A percentile compares a stretch with the other conserved stretches of the same genome.
Conservation (phyloP, 2,888 invertebrate species). For the Eristalinus sepulchralis region DNA sequence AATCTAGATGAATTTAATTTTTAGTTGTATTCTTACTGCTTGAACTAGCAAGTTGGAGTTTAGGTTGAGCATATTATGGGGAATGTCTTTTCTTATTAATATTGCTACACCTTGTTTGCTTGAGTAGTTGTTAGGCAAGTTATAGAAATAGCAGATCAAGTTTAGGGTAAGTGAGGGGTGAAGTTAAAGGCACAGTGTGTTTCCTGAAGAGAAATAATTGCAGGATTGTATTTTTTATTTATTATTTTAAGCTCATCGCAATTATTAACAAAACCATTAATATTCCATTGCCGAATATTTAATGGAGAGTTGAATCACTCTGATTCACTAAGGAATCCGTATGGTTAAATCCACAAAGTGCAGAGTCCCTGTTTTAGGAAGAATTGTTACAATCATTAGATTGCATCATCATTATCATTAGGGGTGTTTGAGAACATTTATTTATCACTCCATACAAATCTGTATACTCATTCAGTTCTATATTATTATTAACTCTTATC, state of each 20-base stretch:
- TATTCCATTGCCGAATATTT: constrained; percentile 6
- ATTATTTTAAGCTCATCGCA: background rate
- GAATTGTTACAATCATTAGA: too few relatives aligned
- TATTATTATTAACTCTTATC: too few relatives aligned
- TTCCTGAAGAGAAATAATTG: constrained; percentile 5
- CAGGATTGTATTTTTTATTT: background rate
- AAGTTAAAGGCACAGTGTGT: constrained; percentile 11
- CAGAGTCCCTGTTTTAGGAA: too few relatives aligned
- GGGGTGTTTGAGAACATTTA: too few relatives aligned
- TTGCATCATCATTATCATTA: too few relatives aligned
- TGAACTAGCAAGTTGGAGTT: constrained; percentile 15
- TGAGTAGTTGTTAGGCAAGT: constrained; percentile 1
- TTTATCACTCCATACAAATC: too few relatives aligned
- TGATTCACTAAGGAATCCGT: background rate
- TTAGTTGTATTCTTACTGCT: background rate
- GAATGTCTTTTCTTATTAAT: constrained; percentile 10
- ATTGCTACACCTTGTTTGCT: constrained; percentile 13
- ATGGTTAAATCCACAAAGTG: too few relatives aligned
- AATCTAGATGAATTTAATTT: background rate
- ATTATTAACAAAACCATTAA: background rate
- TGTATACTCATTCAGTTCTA: too few relatives aligned
- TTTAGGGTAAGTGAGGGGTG: background rate
- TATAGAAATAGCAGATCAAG: background rate
- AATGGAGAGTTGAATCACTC: background rate
- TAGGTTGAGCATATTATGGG: background rate